Evolutionary conservation across 2,797 vertebrate species (phyloP).

Genomic region (Gambelia wislizenii): DNA sequence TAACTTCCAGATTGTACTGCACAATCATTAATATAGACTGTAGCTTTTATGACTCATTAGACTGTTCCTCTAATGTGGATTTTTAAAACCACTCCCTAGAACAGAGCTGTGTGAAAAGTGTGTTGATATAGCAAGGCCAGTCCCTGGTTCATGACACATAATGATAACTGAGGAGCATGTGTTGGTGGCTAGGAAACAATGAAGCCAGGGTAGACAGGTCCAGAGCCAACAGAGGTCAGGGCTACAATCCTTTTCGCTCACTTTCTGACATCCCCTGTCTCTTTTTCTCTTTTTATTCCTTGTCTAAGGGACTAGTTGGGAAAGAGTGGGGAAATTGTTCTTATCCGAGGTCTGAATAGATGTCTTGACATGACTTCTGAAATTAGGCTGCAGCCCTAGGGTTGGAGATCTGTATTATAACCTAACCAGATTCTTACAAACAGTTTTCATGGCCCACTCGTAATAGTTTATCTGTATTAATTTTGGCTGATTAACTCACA

Average conservation of each 20-base stretch:
- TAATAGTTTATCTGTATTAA: neutral
- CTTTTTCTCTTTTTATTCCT: too few relatives aligned
- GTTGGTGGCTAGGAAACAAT: neutral
- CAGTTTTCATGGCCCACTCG: neutral
- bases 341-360: neutral
- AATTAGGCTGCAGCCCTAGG: neutral
- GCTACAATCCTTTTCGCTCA: too few relatives aligned
- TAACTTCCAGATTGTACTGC: too few relatives aligned
- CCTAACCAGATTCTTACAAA: neutral
- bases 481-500: neutral
- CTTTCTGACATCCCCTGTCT: neutral
- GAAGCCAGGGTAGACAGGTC: neutral
- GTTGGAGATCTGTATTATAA: neutral
- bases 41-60: neutral
- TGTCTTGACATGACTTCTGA: neutral
- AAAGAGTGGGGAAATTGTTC: neutral
- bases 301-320: neutral
- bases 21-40: neutral
- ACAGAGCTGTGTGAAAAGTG: neutral
- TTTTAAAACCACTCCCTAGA: neutral
- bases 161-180: neutral
- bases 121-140: neutral
- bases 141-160: neutral
- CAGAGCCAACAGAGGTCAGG: neutral
- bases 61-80: neutral